Evolutionary conservation across 1,140 invertebrate species (phyloP), one percentile per base, ranked within the genome.

Genomic region (Euura saliciscinereae): DNA sequence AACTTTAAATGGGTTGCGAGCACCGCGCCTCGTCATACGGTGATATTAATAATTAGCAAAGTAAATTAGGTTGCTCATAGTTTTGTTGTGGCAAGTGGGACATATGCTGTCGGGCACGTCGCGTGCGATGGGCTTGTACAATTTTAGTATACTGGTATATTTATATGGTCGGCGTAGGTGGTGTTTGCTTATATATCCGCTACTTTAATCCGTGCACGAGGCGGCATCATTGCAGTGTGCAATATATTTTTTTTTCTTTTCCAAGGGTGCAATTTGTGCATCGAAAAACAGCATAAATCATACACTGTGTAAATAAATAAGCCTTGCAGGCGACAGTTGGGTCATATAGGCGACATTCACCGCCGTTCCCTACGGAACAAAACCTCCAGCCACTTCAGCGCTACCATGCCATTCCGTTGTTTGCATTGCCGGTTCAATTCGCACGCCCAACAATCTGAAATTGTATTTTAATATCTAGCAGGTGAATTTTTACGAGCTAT

Each of bases 231-330:
- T 59, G 51, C 51, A 8, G 51, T 8, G 10, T 8, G 13, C 3
- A 11, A n/a, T 59, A 5, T 59, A 11, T 59, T 0, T 11, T 59
- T 59, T 59, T 59, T n/a, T n/a, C 13, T 59, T 6, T 59, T 28
- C 51, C 51, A 59, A 59, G 13, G 51, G 51, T 8, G 51, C 51
- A 59, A 59, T 59, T 59, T 59, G 51, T 59, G 13, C 51, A 11
- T n/a, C 10, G 51, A 59, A 59, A 28, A 59, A 59, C 51, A 59
- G 3, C 51, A n/a, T 59, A 59, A 59, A 59, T 59, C 51, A 59
- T 59, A 6, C 5, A 59, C 51, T 6, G 51, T 69, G 66, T 72
- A 73, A 78, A 78, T 76, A 78, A 78, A 74, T 76, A 78, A 76
- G 51, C 64, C 70, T 51, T 71, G 73, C 68, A 59, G 44, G 75